Base-by-base conservation (phyloP, 2,888 invertebrate species). In the Tethea ocularis region DNA sequence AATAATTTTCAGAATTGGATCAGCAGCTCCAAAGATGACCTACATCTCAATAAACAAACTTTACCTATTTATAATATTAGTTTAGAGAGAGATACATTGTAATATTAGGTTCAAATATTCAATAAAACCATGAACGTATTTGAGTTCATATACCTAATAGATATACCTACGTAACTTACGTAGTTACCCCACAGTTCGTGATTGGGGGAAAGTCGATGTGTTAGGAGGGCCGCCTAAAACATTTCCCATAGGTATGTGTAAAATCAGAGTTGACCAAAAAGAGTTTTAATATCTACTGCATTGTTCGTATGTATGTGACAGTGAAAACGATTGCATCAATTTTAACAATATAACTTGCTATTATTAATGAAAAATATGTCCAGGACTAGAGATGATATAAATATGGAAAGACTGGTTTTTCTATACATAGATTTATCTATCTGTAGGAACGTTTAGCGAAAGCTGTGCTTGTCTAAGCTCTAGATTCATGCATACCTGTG, bases 181-280 rank as follows among this genome's bases (percentile, higher is more conserved):
- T n/a, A 66, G 68, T 63, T 69, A 71, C 77, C 77, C 72, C 64
- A 59, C 61, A 59, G 59, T 60, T 56, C 59, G 75, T 68, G 69
- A 78, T 73, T 75, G 71, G 78, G 83, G 83, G 74, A 84, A 81
- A 80, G 83, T 82, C 79, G 76, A 64, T 68, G 72, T 68, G 73
- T 72, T 57, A 67, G 63, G 68, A 75, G 78, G 77, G 76, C 66
- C 61, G 66, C 53, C 38, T 56, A 46, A 17, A 20, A 46, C 6
- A 20, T 5, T 17, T 46, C 17, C 46, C 20, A 20, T 10, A 46
- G 20, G 46, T 20, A 20, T 20, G 46, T n/a, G n/a, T n/a, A n/a
- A 46, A 46, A 46, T 46, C 46, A 17, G n/a, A 17, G 41, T 41
- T 41, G 7, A 20, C 17, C 10, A 46, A 41, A 20, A 46, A 17